These are phyloP conservation scores for Cydia pomonella DNA, from an alignment of 1,140 invertebrate species.

Conservation along the genomic window DNA sequence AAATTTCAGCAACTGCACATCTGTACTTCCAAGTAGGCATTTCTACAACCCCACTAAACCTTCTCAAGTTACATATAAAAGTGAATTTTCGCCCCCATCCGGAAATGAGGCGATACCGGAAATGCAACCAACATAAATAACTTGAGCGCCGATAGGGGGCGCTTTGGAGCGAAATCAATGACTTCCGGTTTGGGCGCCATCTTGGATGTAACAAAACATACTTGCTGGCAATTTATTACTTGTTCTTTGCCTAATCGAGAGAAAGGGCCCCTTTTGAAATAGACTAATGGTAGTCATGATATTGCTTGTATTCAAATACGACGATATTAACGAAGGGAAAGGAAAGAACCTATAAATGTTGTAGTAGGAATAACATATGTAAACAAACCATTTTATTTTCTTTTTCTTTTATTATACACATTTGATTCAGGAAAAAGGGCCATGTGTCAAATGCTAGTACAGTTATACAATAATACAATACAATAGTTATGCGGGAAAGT, in stretches of 20 bases:
- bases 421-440: too few species aligned
- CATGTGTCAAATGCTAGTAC: too few species aligned
- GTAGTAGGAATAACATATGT: too few species aligned
- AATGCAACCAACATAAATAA: slow-evolving; percentile 25
- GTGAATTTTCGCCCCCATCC: slow-evolving; percentile 11
- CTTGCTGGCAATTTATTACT: background rate
- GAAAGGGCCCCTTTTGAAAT: background rate
- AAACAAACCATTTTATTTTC: too few species aligned
- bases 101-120: slow-evolving; percentile 26
- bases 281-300: background rate
- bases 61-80: background rate
- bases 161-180: slow-evolving; percentile 28
- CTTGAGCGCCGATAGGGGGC: slow-evolving; percentile 26
- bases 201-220: slow-evolving; percentile 1
- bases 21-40: too few species aligned
- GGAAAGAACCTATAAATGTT: too few species aligned
- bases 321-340: too few species aligned
- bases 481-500: too few species aligned
- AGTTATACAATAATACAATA: too few species aligned
- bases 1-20: too few species aligned
- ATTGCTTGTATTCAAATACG: background rate
- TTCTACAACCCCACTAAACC: background rate
- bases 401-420: too few species aligned
- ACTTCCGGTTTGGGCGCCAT: slow-evolving; percentile 16
- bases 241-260: background rate